Percentiles rank a stretch among this genome's conserved stretches.
Evolutionary conservation across 2,797 vertebrate species (phyloP).

Genomic region (Chloroceryle inda): DNA sequence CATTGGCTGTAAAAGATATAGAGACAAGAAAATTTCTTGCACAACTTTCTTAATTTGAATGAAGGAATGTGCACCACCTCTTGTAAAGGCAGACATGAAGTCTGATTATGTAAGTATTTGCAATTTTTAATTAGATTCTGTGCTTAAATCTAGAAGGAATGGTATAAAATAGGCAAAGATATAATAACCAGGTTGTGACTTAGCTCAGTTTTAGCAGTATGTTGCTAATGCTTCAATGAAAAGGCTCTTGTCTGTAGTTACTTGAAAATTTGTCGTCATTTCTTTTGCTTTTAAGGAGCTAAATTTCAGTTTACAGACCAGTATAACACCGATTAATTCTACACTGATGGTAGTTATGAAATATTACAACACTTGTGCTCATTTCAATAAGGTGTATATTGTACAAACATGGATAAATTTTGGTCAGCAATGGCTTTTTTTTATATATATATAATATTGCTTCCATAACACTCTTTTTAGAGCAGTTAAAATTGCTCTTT

Average conservation of each 20-base stretch:
- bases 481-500: neutral
- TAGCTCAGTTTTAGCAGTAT: neutral
- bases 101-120: conserved; percentile 45
- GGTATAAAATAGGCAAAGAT: neutral
- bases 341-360: neutral
- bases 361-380: neutral
- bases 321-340: neutral
- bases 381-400: neutral
- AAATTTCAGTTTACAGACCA: neutral
- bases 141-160: neutral
- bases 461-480: neutral
- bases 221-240: neutral
- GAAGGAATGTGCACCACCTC: neutral
- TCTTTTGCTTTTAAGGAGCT: neutral
- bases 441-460: neutral
- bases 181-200: neutral
- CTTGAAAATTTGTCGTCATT: neutral
- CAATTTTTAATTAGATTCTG: neutral
- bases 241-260: neutral
- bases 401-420: neutral
- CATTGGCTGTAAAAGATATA: neutral
- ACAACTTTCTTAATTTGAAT: conserved; percentile 1
- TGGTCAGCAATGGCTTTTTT: neutral
- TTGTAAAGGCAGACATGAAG: neutral
- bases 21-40: neutral